phyloP scores from a whole-genome alignment of 1,140 invertebrate genomes.

The Drosophila mauritiana region DNA sequence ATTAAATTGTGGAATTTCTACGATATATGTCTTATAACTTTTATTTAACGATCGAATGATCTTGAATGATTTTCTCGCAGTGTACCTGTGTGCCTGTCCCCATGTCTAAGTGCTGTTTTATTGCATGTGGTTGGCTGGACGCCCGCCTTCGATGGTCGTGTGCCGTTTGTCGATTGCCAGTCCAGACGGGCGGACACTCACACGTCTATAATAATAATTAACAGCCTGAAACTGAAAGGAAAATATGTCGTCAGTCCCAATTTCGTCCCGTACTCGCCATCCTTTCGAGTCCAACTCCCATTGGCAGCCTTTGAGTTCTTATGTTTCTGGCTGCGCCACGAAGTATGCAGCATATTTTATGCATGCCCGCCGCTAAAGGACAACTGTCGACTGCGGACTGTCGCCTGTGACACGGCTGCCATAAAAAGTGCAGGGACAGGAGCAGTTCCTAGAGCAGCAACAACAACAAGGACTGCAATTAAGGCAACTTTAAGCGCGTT shows the following conservation, averaged over 20 bases:
- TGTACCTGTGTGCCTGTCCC: conserved; percentile 30
- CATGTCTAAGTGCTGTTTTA: conserved; percentile 79
- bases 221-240: conserved; percentile 75
- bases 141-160: conserved; percentile 40
- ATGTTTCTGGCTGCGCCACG: conserved; percentile 28
- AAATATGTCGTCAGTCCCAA: conserved; percentile 56
- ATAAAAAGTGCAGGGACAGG: conserved; percentile 61
- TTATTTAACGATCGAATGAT: too few species aligned
- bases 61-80: conserved; percentile 1
- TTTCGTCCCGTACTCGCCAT: background rate
- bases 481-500: conserved; percentile 79
- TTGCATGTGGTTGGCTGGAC: conserved; percentile 70
- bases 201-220: conserved; percentile 84
- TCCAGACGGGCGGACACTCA: conserved; percentile 63
- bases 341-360: conserved; percentile 78
- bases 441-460: conserved; percentile 21
- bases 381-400: conserved; percentile 50
- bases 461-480: conserved; percentile 67
- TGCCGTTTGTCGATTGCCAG: conserved; percentile 25
- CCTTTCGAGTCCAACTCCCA: background rate
- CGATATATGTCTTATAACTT: too few species aligned
- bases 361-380: conserved; percentile 61
- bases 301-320: conserved; percentile 8
- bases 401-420: conserved; percentile 58
- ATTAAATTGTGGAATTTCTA: too few species aligned